Conservation (phyloP, 2,797 vertebrate genomes). For the Enteromius radiatus region DNA sequence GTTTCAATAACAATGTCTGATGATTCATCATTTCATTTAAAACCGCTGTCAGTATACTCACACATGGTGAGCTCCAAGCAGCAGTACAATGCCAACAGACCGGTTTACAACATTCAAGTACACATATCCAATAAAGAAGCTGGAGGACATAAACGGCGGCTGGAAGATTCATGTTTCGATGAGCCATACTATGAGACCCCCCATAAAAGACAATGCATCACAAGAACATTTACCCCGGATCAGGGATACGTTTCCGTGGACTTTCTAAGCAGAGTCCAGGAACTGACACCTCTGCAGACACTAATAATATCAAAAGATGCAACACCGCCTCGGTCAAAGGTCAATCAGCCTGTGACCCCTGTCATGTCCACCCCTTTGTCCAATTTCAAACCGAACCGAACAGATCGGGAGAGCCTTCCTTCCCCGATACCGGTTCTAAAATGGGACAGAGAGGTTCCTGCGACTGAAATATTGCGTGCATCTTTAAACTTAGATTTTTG, state of each 20-base stretch:
- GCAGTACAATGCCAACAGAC: not conserved
- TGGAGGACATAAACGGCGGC: slow-evolving; percentile 33
- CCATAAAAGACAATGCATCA: slow-evolving; percentile 42
- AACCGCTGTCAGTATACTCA: slow-evolving; percentile 53
- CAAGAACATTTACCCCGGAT: slow-evolving; percentile 43
- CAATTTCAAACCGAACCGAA: not conserved
- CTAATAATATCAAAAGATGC: not conserved
- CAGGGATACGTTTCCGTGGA: slow-evolving; percentile 39
- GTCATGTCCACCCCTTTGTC: slow-evolving; percentile 40
- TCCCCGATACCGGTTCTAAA: slow-evolving; percentile 13
- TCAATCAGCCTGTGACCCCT: not conserved
- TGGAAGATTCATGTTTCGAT: slow-evolving; percentile 59
- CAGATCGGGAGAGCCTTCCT: slow-evolving; percentile 10
- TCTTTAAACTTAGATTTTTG: not conserved
- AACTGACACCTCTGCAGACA: not conserved
- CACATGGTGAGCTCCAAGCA: slow-evolving; percentile 16
- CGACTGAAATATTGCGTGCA: not conserved
- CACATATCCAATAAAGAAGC: slow-evolving; percentile 41
- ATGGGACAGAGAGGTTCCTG: not conserved
- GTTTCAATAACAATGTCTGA: not conserved
- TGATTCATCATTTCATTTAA: slow-evolving; percentile 38
- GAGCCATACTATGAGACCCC: slow-evolving; percentile 49
- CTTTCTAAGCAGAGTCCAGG: not conserved
- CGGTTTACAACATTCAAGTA: slow-evolving; percentile 43
- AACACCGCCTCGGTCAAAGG: not conserved